Conservation (phyloP, 2,888 invertebrate genomes). For the Drosophila incognita region DNA sequence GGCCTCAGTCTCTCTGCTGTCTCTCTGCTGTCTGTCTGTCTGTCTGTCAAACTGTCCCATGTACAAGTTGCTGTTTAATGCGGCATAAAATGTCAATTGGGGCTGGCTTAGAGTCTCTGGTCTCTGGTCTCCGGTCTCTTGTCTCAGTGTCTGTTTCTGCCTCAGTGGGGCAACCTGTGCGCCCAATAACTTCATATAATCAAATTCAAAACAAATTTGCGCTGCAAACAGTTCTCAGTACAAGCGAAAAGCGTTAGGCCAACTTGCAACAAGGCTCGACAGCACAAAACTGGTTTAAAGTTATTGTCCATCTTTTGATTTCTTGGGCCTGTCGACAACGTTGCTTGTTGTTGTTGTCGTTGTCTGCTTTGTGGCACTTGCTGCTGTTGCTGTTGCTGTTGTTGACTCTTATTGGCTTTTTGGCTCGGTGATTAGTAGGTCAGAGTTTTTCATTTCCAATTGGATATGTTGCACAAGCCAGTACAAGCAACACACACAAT, state of each 20-base stretch:
- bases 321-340: conserved; percentile 70
- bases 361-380: conserved; percentile 65
- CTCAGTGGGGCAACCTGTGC: conserved; percentile 55
- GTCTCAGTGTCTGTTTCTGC: conserved; percentile 2
- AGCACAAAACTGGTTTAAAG: conserved; percentile 74
- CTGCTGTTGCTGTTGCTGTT: conserved; percentile 41
- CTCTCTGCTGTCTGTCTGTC: conserved; percentile 31
- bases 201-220: conserved; percentile 81
- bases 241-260: conserved; percentile 49
- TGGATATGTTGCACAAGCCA: conserved; percentile 76
- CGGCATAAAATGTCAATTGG: conserved; percentile 79
- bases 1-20: conserved; percentile 43
- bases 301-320: conserved; percentile 81
- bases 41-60: conserved; percentile 40
- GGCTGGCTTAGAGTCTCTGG: conserved; percentile 30
- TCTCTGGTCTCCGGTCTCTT: background rate
- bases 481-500: conserved; percentile 54
- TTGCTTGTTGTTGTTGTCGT: conserved; percentile 51
- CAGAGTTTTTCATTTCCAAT: conserved; percentile 81
- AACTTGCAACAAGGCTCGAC: conserved; percentile 70
- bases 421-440: conserved; percentile 80
- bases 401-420: conserved; percentile 79
- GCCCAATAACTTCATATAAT: conserved; percentile 66
- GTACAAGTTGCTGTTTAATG: conserved; percentile 63
- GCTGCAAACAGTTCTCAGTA: conserved; percentile 53